Evolutionary conservation across 2,113 vertebrate genomes (phyloP).

Genomic region (Phalacrocorax pelagicus): DNA sequence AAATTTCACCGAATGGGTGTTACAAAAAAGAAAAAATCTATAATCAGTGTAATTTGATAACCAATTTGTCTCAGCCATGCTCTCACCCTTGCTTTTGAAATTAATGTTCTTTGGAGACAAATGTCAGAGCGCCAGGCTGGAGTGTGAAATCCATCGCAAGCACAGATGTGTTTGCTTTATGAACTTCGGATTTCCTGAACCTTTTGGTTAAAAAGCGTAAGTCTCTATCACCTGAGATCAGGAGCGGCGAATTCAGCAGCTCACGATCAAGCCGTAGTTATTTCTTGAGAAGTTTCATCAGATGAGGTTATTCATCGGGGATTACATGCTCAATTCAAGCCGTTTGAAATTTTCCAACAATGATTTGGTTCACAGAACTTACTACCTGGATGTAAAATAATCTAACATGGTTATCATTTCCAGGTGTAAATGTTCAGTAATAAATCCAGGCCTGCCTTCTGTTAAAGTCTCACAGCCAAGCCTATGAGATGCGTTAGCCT

Average conservation of each 20-base stretch:
- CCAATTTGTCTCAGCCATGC: constrained; percentile 48
- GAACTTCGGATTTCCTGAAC: background rate
- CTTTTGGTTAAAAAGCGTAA: background rate
- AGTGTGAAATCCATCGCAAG: constrained; percentile 34
- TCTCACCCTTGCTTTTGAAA: constrained; percentile 20
- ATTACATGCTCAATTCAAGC: background rate
- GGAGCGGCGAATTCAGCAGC: background rate
- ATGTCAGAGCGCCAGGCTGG: background rate
- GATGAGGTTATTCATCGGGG: background rate
- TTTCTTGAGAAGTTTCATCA: background rate
- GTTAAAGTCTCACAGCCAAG: background rate
- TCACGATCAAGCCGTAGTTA: background rate
- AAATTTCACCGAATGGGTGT: constrained; percentile 28
- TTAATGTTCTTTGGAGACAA: constrained; percentile 31
- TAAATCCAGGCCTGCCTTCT: background rate
- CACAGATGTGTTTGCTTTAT: background rate
- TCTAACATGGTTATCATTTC: background rate
- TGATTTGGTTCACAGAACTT: background rate
- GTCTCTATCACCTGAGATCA: background rate
- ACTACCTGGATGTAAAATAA: background rate
- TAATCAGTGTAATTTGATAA: constrained; percentile 62
- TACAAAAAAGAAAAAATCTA: background rate
- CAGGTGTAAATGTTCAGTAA: background rate
- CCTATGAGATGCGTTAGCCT: background rate
- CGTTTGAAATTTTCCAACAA: background rate